Evolutionary conservation across 2,888 invertebrate species (phyloP).

Genomic region (Parasteatoda lunata): DNA sequence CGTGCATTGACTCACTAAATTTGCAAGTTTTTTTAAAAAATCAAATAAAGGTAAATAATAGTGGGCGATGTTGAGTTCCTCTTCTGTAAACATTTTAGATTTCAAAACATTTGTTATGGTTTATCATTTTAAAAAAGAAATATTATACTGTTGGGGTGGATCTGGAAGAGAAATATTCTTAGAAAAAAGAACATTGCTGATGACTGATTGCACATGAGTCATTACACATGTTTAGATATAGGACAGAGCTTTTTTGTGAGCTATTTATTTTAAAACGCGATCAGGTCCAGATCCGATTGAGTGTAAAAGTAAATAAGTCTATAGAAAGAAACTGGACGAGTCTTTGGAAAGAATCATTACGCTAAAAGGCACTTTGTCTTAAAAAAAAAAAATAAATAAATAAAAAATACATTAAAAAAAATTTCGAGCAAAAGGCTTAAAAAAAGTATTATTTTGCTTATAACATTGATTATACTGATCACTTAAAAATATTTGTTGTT

Average conservation of each 20-base stretch:
- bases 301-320: slow-evolving; percentile 35
- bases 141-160: neutral
- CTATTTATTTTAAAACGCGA: slow-evolving; percentile 39
- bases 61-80: too few relatives aligned
- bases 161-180: neutral
- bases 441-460: too few relatives aligned
- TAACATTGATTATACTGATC: too few relatives aligned
- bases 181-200: neutral
- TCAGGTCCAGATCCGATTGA: slow-evolving; percentile 17
- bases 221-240: slow-evolving; percentile 20
- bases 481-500: too few relatives aligned
- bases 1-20: too few relatives aligned
- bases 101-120: slow-evolving; percentile 5
- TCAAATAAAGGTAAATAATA: too few relatives aligned
- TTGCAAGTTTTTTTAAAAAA: too few relatives aligned
- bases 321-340: slow-evolving; percentile 2
- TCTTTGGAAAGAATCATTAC: neutral
- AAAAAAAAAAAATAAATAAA: too few relatives aligned
- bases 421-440: too few relatives aligned
- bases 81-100: neutral
- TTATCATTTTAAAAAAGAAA: neutral
- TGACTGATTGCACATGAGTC: slow-evolving; percentile 21
- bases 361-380: too few relatives aligned
- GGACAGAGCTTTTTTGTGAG: slow-evolving; percentile 2
- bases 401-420: too few relatives aligned